Percentiles rank a stretch among this genome's conserved stretches.
Evolutionary conservation across 2,888 invertebrate genomes (phyloP).

Genomic region (Cryptophagus acutangulus): DNA sequence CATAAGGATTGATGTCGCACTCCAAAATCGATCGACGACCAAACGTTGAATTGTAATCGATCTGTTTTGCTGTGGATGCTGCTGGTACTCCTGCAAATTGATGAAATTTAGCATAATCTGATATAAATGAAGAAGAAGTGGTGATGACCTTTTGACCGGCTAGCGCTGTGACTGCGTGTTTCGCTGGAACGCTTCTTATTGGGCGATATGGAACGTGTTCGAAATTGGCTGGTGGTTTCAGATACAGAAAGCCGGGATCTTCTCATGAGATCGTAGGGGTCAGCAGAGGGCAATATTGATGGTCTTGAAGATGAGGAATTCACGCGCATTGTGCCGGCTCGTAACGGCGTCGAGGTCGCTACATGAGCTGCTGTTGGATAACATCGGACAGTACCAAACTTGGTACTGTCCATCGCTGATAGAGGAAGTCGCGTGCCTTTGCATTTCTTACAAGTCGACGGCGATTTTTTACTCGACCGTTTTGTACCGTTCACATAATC

Average conservation of each 20-base stretch:
- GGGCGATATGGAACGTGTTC: constrained; percentile 50
- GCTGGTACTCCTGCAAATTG: constrained; percentile 35
- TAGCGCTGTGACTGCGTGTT: constrained; percentile 27
- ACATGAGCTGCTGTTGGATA: constrained; percentile 39
- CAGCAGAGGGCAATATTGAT: constrained; percentile 60
- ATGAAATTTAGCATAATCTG: not conserved
- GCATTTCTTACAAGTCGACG: constrained; percentile 77
- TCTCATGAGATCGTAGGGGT: constrained; percentile 81
- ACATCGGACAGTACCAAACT: constrained; percentile 62
- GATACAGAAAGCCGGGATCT: constrained; percentile 68
- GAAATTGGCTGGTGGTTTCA: constrained; percentile 38
- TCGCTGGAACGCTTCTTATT: constrained; percentile 26
- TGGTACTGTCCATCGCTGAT: constrained; percentile 48
- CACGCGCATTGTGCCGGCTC: constrained; percentile 63
- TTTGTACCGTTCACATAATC: constrained; percentile 76
- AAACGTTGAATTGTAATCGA: constrained; percentile 30
- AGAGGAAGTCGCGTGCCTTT: constrained; percentile 73
- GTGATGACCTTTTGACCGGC: constrained; percentile 41
- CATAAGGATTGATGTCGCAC: constrained; percentile 81
- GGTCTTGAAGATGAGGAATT: constrained; percentile 57
- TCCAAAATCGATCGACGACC: constrained; percentile 69
- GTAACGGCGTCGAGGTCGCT: constrained; percentile 40
- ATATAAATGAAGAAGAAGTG: not conserved
- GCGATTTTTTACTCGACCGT: constrained; percentile 66
- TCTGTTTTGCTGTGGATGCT: no score